A percentile compares a stretch with the other conserved stretches of the same genome.
These are phyloP conservation scores for Neosilurus hyrtlii DNA, from an alignment of 2,797 vertebrate species.

Conservation along the genomic window DNA sequence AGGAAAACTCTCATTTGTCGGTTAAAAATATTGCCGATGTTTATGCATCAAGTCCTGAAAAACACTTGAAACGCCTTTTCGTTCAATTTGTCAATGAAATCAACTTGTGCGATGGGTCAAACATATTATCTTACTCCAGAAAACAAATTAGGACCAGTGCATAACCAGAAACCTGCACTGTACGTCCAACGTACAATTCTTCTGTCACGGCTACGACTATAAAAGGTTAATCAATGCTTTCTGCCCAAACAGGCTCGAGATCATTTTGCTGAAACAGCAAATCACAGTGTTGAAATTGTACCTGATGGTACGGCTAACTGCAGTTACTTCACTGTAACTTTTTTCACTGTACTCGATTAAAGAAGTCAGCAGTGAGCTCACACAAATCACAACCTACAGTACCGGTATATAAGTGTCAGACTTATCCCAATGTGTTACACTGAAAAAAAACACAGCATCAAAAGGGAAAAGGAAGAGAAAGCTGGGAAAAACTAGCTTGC, in stretches of 20 bases:
- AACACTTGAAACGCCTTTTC: no score
- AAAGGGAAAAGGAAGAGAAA: background rate
- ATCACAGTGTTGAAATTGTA: background rate
- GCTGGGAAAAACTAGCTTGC: background rate
- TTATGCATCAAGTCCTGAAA: no score
- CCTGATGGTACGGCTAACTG: background rate
- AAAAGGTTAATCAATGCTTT: background rate
- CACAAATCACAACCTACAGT: background rate
- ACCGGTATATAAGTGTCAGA: constrained; percentile 2
- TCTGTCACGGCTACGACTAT: background rate
- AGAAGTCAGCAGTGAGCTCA: background rate
- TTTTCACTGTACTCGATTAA: no score
- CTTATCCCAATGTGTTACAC: background rate
- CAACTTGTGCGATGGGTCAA: no score
- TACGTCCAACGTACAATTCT: background rate
- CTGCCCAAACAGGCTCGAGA: background rate
- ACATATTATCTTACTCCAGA: no score
- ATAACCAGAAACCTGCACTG: no score
- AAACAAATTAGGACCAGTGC: no score
- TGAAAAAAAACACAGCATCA: background rate
- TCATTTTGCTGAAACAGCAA: no score
- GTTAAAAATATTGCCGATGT: no score
- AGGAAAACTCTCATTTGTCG: no score
- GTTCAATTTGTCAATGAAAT: no score
- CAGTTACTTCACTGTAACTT: background rate